Evolutionary conservation across 2,113 vertebrate genomes (phyloP).

Genomic region (Anseranas semipalmata): DNA sequence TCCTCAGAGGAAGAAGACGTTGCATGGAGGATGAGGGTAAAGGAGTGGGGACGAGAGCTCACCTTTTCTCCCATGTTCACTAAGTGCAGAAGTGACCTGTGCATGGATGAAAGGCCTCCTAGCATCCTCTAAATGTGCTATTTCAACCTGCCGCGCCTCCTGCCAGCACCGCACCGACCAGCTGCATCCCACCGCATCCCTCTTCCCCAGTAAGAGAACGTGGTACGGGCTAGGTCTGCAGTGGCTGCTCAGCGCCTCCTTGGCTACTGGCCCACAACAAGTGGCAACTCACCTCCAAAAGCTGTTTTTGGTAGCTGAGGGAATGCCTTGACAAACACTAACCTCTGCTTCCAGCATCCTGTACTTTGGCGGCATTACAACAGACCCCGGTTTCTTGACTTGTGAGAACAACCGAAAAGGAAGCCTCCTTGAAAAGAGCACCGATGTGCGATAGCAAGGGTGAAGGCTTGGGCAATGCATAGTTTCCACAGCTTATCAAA

Average conservation of each 20-base stretch:
- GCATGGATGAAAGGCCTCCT: no score
- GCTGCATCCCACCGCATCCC: fast-evolving
- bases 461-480: not conserved
- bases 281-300: not conserved
- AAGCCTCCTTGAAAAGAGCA: not conserved
- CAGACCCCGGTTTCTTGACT: not conserved
- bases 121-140: no score
- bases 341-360: not conserved
- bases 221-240: not conserved
- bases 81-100: not conserved
- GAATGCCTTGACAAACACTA: not conserved
- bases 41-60: not conserved
- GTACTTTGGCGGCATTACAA: not conserved
- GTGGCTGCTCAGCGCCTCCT: not conserved
- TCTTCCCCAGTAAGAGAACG: not conserved
- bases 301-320: not conserved
- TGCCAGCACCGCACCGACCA: fast-evolving
- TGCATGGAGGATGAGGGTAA: not conserved
- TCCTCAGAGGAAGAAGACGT: not conserved
- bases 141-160: not conserved
- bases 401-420: not conserved
- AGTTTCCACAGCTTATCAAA: not conserved
- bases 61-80: not conserved
- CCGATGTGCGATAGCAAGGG: not conserved
- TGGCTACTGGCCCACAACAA: not conserved